phyloP scores from a whole-genome alignment of 1,140 invertebrate genomes.

The Vanessa atalanta region DNA sequence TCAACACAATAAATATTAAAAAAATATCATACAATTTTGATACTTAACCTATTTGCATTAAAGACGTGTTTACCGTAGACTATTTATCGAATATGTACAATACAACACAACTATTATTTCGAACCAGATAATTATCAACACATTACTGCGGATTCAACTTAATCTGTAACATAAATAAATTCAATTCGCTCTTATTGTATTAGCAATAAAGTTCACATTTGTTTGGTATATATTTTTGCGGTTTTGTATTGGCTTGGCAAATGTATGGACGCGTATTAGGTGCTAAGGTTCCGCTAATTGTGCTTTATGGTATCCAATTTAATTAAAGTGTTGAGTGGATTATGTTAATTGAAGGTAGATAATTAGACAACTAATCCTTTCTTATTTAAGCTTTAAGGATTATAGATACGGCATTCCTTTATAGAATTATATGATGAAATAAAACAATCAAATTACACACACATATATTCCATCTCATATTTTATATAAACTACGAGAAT shows the following conservation, averaged over 20 bases:
- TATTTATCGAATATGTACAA: not conserved
- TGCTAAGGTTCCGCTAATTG: conserved; percentile 36
- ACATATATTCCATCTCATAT: too few species aligned
- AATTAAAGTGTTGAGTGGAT: conserved; percentile 29
- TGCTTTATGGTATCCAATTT: conserved; percentile 34
- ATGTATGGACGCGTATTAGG: conserved; percentile 33
- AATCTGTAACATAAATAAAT: not conserved
- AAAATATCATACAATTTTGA: not conserved
- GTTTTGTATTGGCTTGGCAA: conserved; percentile 11
- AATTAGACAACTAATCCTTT: conserved; percentile 3
- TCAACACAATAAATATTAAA: not conserved
- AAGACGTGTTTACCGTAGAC: not conserved
- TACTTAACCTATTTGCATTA: not conserved
- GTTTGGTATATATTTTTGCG: conserved; percentile 3
- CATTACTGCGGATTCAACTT: conserved; percentile 15
- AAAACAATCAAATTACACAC: too few species aligned
- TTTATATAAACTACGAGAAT: too few species aligned
- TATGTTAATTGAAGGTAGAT: conserved; percentile 10
- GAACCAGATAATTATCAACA: conserved; percentile 30
- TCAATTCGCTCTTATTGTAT: not conserved
- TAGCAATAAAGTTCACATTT: conserved; percentile 1
- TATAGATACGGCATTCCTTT: not conserved
- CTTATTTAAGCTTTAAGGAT: not conserved
- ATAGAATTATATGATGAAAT: not conserved
- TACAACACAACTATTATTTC: conserved; percentile 12